Evolutionary conservation across 2,888 invertebrate genomes (phyloP).

Genomic region (Lottia gigantea): DNA sequence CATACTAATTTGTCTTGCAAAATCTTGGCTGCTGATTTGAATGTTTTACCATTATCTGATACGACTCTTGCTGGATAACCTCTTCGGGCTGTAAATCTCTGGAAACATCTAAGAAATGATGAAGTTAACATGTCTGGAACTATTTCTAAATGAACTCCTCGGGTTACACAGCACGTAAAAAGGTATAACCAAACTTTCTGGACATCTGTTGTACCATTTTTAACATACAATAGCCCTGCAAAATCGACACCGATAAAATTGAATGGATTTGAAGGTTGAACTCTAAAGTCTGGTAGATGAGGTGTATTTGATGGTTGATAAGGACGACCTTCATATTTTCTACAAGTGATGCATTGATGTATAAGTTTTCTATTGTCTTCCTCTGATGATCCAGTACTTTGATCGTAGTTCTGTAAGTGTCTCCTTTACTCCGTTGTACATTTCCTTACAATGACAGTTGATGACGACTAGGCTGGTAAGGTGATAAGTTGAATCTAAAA

Average conservation of each 20-base stretch:
- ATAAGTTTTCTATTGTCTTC: constrained; percentile 1
- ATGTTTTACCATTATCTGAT: constrained; percentile 5
- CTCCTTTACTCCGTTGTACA: neutral
- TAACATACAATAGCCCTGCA: neutral
- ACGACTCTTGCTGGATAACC: neutral
- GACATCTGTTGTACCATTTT: neutral
- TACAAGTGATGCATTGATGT: too few relatives aligned
- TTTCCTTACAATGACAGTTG: neutral
- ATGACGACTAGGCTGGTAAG: neutral
- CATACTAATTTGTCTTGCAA: too few relatives aligned
- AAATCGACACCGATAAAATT: neutral
- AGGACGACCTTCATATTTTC: too few relatives aligned
- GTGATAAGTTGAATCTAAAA: neutral
- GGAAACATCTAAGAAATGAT: neutral
- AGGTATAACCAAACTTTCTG: too few relatives aligned
- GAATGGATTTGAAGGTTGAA: too few relatives aligned
- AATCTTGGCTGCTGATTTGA: neutral
- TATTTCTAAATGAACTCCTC: neutral
- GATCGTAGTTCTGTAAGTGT: neutral
- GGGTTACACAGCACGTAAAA: neutral
- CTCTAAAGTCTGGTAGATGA: too few relatives aligned
- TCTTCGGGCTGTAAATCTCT: neutral
- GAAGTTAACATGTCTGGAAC: constrained; percentile 1
- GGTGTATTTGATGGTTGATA: too few relatives aligned
- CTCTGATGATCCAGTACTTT: neutral